Evolutionary conservation across 2,888 invertebrate species (phyloP).

Genomic region (Platycheirus albimanus): DNA sequence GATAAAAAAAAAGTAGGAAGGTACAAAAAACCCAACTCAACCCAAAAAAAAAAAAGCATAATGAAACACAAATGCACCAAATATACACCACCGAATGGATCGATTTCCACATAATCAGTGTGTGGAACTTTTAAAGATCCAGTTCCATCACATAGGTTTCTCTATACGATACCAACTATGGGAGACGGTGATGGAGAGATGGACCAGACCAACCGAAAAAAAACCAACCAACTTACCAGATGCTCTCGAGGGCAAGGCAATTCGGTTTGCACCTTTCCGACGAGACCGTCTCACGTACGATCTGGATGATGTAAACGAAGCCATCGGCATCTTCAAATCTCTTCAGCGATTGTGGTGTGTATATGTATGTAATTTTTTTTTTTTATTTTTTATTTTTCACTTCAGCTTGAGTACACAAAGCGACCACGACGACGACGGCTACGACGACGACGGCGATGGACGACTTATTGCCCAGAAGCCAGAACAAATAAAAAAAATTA

Average conservation of each 20-base stretch:
- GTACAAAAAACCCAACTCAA: too few relatives aligned
- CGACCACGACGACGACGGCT: conserved; percentile 53
- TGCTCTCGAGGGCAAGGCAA: conserved; percentile 82
- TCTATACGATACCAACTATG: not conserved
- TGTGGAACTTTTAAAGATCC: conserved; percentile 44
- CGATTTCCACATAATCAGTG: conserved; percentile 24
- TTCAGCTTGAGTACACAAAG: conserved; percentile 77
- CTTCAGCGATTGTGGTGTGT: conserved; percentile 62
- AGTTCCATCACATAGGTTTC: conserved; percentile 29
- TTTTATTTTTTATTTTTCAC: conserved; percentile 32
- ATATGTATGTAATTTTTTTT: conserved; percentile 58
- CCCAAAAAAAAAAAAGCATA: too few relatives aligned
- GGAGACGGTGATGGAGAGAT: too few relatives aligned
- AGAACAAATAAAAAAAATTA: conserved; percentile 51
- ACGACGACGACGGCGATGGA: conserved; percentile 58
- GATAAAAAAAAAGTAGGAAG: too few relatives aligned
- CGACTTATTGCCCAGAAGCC: conserved; percentile 78
- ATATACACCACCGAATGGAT: conserved; percentile 9
- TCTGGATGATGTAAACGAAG: conserved; percentile 96
- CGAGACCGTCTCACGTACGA: conserved; percentile 95
- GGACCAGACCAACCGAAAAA: conserved; percentile 26
- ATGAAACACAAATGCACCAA: conserved; percentile 7
- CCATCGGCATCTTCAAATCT: conserved; percentile 89
- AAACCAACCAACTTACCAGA: conserved; percentile 79
- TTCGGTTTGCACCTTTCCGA: conserved; percentile 95